Evolutionary conservation across 2,113 vertebrate species (phyloP).

Genomic region (Pipa parva): DNA sequence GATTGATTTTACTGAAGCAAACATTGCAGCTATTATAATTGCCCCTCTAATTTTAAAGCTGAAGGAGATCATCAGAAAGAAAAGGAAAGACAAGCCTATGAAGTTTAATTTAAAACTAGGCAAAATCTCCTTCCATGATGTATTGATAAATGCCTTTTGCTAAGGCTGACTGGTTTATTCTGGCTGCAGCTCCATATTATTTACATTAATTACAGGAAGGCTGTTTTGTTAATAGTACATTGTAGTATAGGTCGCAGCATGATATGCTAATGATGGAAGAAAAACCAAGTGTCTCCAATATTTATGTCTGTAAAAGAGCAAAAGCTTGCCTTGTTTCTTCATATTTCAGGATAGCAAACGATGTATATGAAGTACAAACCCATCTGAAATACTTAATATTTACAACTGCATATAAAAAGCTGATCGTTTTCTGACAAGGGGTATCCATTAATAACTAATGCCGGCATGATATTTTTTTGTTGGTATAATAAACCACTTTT

Average conservation of each 20-base stretch:
- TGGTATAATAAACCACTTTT: too few species aligned
- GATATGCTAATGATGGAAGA: conserved; percentile 83
- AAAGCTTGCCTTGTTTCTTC: conserved; percentile 66
- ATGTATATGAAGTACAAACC: too few species aligned
- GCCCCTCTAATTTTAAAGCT: too few species aligned
- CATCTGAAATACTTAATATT: too few species aligned
- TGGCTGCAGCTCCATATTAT: conserved; percentile 77
- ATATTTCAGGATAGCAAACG: conserved; percentile 57
- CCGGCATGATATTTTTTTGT: too few species aligned
- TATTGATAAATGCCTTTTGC: conserved; percentile 82
- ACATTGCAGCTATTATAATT: too few species aligned
- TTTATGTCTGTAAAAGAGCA: conserved; percentile 74
- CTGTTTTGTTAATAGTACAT: conserved; percentile 80
- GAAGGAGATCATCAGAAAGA: conserved; percentile 12
- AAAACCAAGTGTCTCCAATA: conserved; percentile 80
- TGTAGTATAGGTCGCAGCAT: conserved; percentile 76
- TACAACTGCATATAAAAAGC: too few species aligned
- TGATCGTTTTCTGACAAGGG: too few species aligned
- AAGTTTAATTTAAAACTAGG: conserved; percentile 83
- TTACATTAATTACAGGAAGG: conserved; percentile 87
- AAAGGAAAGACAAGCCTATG: conserved; percentile 65
- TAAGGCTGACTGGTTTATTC: conserved; percentile 83
- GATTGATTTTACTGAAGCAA: too few species aligned
- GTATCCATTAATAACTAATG: too few species aligned
- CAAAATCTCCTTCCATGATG: conserved; percentile 73